A percentile compares a stretch with the other conserved stretches of the same genome.
phyloP scores from a whole-genome alignment of 2,797 vertebrate species.

The Oreochromis grahami region DNA sequence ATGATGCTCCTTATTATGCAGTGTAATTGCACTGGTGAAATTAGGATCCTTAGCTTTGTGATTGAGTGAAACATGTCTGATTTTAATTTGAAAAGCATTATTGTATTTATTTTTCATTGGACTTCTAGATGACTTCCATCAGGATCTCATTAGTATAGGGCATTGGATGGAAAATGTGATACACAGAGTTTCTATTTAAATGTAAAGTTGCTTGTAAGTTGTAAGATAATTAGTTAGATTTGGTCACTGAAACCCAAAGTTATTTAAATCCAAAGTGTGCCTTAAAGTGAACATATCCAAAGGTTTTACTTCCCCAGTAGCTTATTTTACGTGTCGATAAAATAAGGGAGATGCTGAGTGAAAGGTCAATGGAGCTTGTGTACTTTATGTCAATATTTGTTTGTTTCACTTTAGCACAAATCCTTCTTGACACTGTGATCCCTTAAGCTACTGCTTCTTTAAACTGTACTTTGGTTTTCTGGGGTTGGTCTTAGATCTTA shows the following conservation, averaged over 20 bases:
- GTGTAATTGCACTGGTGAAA: background rate
- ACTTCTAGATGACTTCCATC: background rate
- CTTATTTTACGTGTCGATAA: background rate
- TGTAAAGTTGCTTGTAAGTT: background rate
- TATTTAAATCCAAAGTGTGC: slow-evolving; percentile 36
- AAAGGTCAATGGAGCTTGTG: background rate
- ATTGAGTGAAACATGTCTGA: background rate
- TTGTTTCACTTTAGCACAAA: background rate
- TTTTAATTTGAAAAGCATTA: slow-evolving; percentile 5
- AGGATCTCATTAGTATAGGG: background rate
- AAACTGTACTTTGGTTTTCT: background rate
- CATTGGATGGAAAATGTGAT: background rate
- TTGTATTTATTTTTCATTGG: slow-evolving; percentile 11
- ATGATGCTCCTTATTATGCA: background rate
- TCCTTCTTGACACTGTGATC: slow-evolving; percentile 21
- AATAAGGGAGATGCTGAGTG: background rate
- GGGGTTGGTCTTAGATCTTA: background rate
- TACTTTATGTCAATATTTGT: background rate
- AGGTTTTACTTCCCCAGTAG: background rate
- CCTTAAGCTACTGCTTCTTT: slow-evolving; percentile 33
- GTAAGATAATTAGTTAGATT: background rate
- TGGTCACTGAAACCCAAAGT: background rate
- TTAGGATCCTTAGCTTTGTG: background rate
- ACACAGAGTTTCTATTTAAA: slow-evolving; percentile 1
- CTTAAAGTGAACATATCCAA: slow-evolving; percentile 43